phyloP scores from a whole-genome alignment of 2,797 vertebrate species.

The Onychomys torridus region DNA sequence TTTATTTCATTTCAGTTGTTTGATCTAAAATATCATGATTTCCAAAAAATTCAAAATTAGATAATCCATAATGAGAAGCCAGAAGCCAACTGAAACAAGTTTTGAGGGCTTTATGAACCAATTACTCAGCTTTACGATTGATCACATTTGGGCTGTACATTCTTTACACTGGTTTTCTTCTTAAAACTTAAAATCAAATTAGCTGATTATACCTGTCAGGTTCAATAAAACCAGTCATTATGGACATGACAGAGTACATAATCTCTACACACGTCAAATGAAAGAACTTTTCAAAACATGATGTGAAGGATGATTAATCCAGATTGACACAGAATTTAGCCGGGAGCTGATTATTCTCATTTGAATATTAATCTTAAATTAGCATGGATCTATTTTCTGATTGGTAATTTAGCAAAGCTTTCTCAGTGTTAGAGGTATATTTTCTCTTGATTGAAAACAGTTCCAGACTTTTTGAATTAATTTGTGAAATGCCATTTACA shows the following conservation, averaged over 20 bases:
- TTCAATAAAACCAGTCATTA: slow-evolving; percentile 46
- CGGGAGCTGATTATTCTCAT: slow-evolving; percentile 58
- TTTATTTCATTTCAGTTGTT: background rate
- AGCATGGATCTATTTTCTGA: slow-evolving; percentile 50
- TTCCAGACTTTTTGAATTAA: slow-evolving; percentile 68
- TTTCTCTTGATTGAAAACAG: slow-evolving; percentile 77
- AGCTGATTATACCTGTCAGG: slow-evolving; percentile 30
- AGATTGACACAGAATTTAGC: slow-evolving; percentile 48
- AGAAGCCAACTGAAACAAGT: background rate
- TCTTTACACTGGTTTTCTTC: slow-evolving; percentile 12
- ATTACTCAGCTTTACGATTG: background rate
- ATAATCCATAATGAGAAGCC: background rate
- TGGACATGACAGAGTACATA: background rate
- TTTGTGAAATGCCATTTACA: slow-evolving; percentile 61
- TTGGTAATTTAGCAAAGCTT: slow-evolving; percentile 66
- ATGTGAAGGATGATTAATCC: slow-evolving; percentile 55
- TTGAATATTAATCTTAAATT: slow-evolving; percentile 68
- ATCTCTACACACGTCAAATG: slow-evolving; percentile 48
- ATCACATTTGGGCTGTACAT: background rate
- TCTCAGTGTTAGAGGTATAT: slow-evolving; percentile 51
- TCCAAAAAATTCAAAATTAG: background rate
- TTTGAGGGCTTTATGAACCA: background rate
- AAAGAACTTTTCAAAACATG: slow-evolving; percentile 28
- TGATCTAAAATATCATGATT: background rate
- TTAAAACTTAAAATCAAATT: slow-evolving; percentile 57